phyloP scores from a whole-genome alignment of 1,140 invertebrate species.

The Trichonephila clavata region DNA sequence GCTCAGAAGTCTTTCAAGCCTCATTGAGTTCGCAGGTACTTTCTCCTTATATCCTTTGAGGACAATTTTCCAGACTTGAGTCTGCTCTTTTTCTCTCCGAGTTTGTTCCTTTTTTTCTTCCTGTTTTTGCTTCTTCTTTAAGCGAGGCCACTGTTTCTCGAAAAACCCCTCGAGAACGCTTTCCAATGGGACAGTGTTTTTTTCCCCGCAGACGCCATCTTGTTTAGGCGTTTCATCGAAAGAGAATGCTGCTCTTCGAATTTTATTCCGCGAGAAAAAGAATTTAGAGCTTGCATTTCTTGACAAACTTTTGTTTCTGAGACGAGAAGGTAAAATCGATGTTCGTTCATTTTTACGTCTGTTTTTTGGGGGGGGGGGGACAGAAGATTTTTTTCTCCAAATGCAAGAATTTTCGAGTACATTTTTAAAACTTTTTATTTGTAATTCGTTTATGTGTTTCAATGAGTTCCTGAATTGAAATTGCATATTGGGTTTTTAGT shows the following conservation, averaged over 20 bases:
- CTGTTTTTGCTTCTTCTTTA: neutral
- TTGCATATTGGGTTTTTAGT: neutral
- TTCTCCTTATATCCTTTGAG: neutral
- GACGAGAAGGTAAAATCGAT: neutral
- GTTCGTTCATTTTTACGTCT: neutral
- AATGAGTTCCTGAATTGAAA: too few species aligned
- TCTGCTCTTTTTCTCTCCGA: neutral
- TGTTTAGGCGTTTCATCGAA: slow-evolving; percentile 7
- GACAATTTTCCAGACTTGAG: neutral
- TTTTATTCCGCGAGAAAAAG: neutral
- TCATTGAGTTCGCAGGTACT: neutral
- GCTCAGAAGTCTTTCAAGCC: neutral
- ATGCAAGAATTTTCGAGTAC: neutral
- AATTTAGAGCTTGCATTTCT: neutral
- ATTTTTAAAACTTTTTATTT: neutral
- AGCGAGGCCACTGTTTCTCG: neutral
- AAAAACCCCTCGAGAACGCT: neutral
- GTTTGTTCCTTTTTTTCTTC: neutral
- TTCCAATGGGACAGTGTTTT: neutral
- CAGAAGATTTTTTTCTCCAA: neutral
- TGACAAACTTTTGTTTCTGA: neutral
- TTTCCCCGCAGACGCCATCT: neutral
- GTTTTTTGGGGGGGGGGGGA: neutral
- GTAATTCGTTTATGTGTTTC: neutral
- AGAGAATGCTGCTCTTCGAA: neutral